Base-by-base conservation (phyloP, 2,888 invertebrate genomes). In the Stratiomys singularior region DNA sequence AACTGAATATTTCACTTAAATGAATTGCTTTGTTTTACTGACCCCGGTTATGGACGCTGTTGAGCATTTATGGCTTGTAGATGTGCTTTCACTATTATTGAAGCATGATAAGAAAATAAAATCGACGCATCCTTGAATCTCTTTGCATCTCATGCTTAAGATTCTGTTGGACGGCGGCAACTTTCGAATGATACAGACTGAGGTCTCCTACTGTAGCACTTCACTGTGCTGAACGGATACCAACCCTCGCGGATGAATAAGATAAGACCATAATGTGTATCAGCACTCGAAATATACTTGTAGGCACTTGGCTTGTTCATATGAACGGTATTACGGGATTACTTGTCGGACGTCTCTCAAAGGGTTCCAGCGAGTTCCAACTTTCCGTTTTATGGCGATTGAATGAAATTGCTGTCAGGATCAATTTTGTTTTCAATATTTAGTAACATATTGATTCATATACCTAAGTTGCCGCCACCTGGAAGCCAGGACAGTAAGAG, bases 11-110 rank as follows among this genome's bases (percentile, higher is more conserved):
- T 52, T 13, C 52, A 52, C n/a, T 13, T 52, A 9, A 52, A 52
- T 52, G 52, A 52, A 52, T 52, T 13, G 52, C 52, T 52, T 13
- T 52, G 18, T 52, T 52, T 52, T n/a, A 52, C 52, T 52, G 52
- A 37, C 37, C 9, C 9, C 9, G 52, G 15, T 52, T 52, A 52
- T 52, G 52, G n/a, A 52, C 3, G 52, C 37, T 37, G 37, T 9
- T 37, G 5, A 37, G 9, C 37, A 37, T 3, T 37, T 37, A 37
- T 37, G 37, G 37, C 37, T 5, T 5, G 5, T 37, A 37, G 37
- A 37, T 37, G 37, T 37, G 9, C 37, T 37, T 9, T 37, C 9
- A 9, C 9, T 37, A 3, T 5, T 37, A 37, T 3, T 5, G 37
- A 37, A 37, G 37, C 3, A 37, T 37, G 37, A 37, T 5, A 37